A percentile compares a stretch with the other conserved stretches of the same genome.
Evolutionary conservation across 2,888 invertebrate species (phyloP).

Genomic region (Athetis lepigone): DNA sequence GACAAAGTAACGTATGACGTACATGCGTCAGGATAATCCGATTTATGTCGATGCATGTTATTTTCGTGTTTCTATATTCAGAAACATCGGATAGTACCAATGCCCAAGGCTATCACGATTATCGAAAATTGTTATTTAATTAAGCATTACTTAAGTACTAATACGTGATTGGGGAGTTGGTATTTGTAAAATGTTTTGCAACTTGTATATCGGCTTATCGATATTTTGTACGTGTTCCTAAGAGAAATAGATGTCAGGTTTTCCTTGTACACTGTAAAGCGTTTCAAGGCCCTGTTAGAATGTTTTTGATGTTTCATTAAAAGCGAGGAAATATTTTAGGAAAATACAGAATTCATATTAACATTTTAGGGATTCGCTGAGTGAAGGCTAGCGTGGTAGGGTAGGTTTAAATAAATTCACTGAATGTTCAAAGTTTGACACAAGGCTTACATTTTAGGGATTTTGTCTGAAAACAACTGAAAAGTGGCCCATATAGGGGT

Average conservation of each 20-base stretch:
- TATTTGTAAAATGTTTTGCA: slow-evolving; percentile 24
- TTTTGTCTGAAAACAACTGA: neutral
- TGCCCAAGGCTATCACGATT: slow-evolving; percentile 65
- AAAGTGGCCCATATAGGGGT: neutral
- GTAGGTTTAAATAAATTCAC: slow-evolving; percentile 11
- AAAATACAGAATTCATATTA: slow-evolving; percentile 14
- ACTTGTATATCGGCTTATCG: slow-evolving; percentile 29
- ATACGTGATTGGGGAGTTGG: slow-evolving; percentile 41
- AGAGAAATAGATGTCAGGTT: slow-evolving; percentile 25
- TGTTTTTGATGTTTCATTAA: slow-evolving; percentile 12
- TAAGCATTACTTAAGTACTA: slow-evolving; percentile 20
- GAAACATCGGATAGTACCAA: slow-evolving; percentile 60
- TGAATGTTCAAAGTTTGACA: slow-evolving; percentile 11
- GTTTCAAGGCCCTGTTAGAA: slow-evolving; percentile 12
- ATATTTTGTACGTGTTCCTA: slow-evolving; percentile 36
- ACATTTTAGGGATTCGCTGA: slow-evolving; percentile 9
- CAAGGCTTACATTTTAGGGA: slow-evolving; percentile 10
- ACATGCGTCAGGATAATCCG: slow-evolving; percentile 59
- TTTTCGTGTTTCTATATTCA: slow-evolving; percentile 66
- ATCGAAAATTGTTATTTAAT: slow-evolving; percentile 42
- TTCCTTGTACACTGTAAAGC: slow-evolving; percentile 4
- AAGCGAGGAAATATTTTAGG: neutral
- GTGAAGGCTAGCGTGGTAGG: slow-evolving; percentile 9
- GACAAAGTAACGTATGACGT: slow-evolving; percentile 48
- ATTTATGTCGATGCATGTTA: slow-evolving; percentile 65